Conservation (phyloP, 2,797 vertebrate genomes). For the Sebastes dallii region DNA sequence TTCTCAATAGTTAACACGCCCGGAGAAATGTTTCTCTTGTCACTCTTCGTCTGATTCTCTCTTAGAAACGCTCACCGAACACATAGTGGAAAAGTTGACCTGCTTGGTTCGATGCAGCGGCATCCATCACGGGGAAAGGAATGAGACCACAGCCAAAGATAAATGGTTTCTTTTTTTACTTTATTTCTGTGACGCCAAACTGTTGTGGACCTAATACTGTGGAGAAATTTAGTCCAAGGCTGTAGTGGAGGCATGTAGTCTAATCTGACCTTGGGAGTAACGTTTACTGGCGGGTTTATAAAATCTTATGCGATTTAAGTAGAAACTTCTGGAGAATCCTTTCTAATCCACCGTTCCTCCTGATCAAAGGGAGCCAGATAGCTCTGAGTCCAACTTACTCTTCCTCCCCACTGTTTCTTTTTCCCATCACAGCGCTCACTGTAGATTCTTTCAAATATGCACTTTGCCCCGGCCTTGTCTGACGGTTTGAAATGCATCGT, state of each 20-base stretch:
- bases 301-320: constrained; percentile 69
- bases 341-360: constrained; percentile 73
- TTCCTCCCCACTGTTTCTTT: constrained; percentile 23
- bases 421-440: constrained; percentile 28
- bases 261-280: constrained; percentile 66
- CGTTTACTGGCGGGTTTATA: constrained; percentile 61
- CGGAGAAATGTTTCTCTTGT: constrained; percentile 67
- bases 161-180: constrained; percentile 48
- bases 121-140: constrained; percentile 65
- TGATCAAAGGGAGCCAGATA: constrained; percentile 78
- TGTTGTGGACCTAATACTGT: constrained; percentile 36
- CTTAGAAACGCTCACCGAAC: constrained; percentile 50
- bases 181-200: constrained; percentile 29
- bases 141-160: constrained; percentile 53
- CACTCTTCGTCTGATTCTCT: constrained; percentile 53
- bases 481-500: constrained; percentile 39
- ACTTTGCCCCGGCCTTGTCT: constrained; percentile 50
- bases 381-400: constrained; percentile 61
- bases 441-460: constrained; percentile 58
- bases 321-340: constrained; percentile 73
- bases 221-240: constrained; percentile 30
- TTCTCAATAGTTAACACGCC: constrained; percentile 65
- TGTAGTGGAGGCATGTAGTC: constrained; percentile 30
- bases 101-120: constrained; percentile 48
- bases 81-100: constrained; percentile 56